phyloP scores from a whole-genome alignment of 2,113 vertebrate species.

The Burhinus bistriatus region DNA sequence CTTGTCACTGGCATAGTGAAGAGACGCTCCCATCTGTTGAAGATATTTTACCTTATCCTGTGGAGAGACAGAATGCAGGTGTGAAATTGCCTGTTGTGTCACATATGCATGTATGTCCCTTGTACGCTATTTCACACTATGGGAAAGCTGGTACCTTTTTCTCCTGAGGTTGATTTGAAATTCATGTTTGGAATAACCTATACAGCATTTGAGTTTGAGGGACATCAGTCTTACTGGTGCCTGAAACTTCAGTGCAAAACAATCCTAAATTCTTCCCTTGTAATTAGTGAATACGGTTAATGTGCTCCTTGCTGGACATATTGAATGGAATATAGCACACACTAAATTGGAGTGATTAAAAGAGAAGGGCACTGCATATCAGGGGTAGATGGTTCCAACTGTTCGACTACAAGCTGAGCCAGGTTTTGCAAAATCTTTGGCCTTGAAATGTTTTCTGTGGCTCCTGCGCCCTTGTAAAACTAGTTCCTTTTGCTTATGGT shows the following conservation, averaged over 20 bases:
- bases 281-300: not conserved
- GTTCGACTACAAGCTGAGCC: not conserved
- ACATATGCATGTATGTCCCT: rapidly evolving
- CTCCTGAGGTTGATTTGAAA: not conserved
- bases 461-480: not conserved
- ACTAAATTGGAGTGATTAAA: not conserved
- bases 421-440: not conserved
- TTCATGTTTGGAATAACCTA: not conserved
- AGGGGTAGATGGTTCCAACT: not conserved
- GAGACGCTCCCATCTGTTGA: not conserved
- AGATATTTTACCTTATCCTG: not conserved
- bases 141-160: not conserved
- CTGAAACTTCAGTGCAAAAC: not conserved
- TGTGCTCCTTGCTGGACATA: not conserved
- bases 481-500: not conserved
- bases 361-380: not conserved
- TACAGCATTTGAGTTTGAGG: not conserved
- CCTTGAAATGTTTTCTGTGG: not conserved
- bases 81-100: not conserved
- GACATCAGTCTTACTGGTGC: not conserved
- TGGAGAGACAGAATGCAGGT: not conserved
- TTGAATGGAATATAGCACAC: not conserved
- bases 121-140: not conserved
- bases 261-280: not conserved
- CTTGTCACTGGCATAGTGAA: not conserved